Evolutionary conservation across 2,888 invertebrate genomes (phyloP).

Genomic region (Perizoma affinitatum): DNA sequence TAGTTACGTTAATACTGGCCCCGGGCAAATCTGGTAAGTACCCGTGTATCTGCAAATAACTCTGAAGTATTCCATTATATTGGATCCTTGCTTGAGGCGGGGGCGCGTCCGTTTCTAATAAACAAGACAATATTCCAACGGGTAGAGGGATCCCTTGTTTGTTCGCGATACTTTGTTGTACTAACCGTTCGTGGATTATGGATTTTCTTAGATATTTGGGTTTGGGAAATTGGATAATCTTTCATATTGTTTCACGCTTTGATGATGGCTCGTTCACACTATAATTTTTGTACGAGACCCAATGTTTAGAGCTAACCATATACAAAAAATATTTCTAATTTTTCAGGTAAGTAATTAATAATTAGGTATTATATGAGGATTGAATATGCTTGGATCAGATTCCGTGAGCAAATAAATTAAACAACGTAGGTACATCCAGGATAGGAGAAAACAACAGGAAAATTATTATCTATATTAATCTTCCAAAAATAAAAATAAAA

Average conservation of each 20-base stretch:
- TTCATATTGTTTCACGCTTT: constrained; percentile 21
- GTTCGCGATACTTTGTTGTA: constrained; percentile 57
- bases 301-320: too few species aligned
- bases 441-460: too few species aligned
- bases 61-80: constrained; percentile 83
- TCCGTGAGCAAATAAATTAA: too few species aligned
- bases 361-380: too few species aligned
- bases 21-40: constrained; percentile 70
- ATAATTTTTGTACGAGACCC: too few species aligned
- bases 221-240: constrained; percentile 24
- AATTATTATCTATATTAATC: too few species aligned
- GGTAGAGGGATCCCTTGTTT: constrained; percentile 62
- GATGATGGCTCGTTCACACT: neutral
- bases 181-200: constrained; percentile 49
- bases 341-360: too few species aligned
- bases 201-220: constrained; percentile 44
- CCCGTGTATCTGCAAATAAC: constrained; percentile 80
- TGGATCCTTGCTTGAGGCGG: constrained; percentile 76
- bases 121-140: constrained; percentile 75
- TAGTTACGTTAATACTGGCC: constrained; percentile 76
- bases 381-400: too few species aligned
- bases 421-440: too few species aligned
- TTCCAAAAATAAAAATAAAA: too few species aligned
- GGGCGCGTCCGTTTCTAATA: constrained; percentile 76
- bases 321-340: too few species aligned